phyloP scores from a whole-genome alignment of 2,797 vertebrate genomes.

The Alectoris magna region DNA sequence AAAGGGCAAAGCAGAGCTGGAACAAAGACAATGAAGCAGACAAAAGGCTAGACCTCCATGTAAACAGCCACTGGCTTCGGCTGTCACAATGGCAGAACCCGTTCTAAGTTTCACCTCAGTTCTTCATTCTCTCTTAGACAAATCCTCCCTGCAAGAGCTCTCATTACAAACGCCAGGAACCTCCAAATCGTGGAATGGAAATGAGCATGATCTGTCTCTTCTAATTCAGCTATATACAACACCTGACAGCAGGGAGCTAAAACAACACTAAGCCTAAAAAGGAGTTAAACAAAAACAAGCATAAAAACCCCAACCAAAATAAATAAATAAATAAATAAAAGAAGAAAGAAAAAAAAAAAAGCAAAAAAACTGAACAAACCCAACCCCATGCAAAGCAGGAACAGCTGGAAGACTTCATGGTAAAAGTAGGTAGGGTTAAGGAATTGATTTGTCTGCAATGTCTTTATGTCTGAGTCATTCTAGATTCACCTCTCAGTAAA shows the following conservation, averaged over 20 bases:
- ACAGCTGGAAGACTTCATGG: neutral
- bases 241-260: neutral
- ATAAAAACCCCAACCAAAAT: neutral
- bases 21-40: constrained; percentile 6
- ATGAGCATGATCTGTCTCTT: neutral
- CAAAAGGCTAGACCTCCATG: neutral
- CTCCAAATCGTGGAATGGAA: neutral
- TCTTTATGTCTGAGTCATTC: neutral
- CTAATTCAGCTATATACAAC: neutral
- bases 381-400: neutral
- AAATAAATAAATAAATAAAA: too few species aligned
- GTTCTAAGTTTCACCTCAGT: neutral
- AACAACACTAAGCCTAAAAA: neutral
- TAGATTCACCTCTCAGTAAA: neutral
- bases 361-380: neutral
- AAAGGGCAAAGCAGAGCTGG: constrained; percentile 33
- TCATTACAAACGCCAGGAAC: neutral
- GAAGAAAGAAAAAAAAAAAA: neutral
- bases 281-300: neutral
- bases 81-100: neutral
- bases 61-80: neutral
- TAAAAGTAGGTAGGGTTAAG: neutral
- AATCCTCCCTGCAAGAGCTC: neutral
- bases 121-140: neutral
- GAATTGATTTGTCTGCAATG: neutral